Evolutionary conservation across 2,797 vertebrate genomes (phyloP), one percentile per base, ranked within the genome.

Genomic region (Neopelma chrysocephalum): DNA sequence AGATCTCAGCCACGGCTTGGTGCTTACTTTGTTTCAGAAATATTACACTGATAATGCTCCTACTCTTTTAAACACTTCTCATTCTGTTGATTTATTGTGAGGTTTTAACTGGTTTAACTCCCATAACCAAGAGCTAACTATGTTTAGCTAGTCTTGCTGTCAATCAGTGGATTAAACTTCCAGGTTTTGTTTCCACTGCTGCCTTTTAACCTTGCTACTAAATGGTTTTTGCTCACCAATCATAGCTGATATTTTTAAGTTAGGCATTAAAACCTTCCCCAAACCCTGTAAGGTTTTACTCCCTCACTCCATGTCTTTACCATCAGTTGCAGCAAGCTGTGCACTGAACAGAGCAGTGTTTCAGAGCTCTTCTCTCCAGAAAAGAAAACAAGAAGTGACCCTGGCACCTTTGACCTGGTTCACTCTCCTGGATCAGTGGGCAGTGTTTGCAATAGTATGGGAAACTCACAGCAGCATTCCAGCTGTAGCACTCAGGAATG

Each of bases 381-480:
- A 96, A 82, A 90, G 71, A 96, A 95, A 94, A 93, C 87, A 94
- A 95, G 66, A 66, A 80, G n/a, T 86, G 81, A 92, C 94, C 95
- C 89, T 71, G 89, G 29, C 71, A 93, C 86, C 91, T 95, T 71
- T 95, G 96, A 75, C 92, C 83, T 89, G 34, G 82, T 48, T 97
- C 68, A 69, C 60, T 94, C 58, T 95, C 89, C 88, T 97, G 82
- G 93, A 94, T 93, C 94, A 94, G 47, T 93, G 87, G 88, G 43
- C 89, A 94, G 60, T 82, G 48, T 96, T 87, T 96, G 42, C 82
- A 79, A 38, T 85, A 76, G 81, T 84, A 90, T 95, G 87, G 81
- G 83, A 95, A 94, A 94, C 90, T 82, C 93, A 62, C 57, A 80
- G 81, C 81, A 94, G 82, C 91, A 94, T 96, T 97, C 88, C 87